These are phyloP conservation scores for Phyllotreta striolata DNA, from an alignment of 2,888 invertebrate species.

Conservation along the genomic window DNA sequence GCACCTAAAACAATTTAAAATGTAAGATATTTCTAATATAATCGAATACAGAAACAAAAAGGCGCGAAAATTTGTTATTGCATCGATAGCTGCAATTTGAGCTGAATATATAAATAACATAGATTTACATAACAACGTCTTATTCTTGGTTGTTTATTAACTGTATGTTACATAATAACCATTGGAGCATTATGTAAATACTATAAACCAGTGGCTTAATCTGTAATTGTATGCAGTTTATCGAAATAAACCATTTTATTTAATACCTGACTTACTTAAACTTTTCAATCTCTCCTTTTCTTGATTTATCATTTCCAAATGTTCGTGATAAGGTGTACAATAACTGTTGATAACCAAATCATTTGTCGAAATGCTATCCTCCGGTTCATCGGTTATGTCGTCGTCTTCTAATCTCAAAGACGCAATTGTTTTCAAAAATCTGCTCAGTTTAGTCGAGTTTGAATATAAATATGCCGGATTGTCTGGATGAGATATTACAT, in stretches of 20 bases:
- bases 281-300: constrained; percentile 28
- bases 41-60: too few relatives aligned
- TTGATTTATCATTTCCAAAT: constrained; percentile 30
- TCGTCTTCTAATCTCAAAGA: constrained; percentile 36
- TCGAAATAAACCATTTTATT: background rate
- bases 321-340: constrained; percentile 33
- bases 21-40: too few relatives aligned
- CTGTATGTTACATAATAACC: too few relatives aligned
- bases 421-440: constrained; percentile 40
- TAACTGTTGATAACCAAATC: constrained; percentile 25
- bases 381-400: constrained; percentile 24
- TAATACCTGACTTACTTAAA: constrained; percentile 35
- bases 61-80: too few relatives aligned
- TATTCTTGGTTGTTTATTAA: too few relatives aligned
- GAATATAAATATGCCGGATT: constrained; percentile 23
- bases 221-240: too few relatives aligned
- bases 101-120: too few relatives aligned
- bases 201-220: too few relatives aligned
- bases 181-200: too few relatives aligned
- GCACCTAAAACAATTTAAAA: too few relatives aligned
- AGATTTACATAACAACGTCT: too few relatives aligned
- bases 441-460: constrained; percentile 39
- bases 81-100: too few relatives aligned
- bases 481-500: constrained; percentile 36
- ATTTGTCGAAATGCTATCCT: constrained; percentile 32